Base-by-base conservation (phyloP, 2,113 vertebrate species). In the Halcyon senegalensis region DNA sequence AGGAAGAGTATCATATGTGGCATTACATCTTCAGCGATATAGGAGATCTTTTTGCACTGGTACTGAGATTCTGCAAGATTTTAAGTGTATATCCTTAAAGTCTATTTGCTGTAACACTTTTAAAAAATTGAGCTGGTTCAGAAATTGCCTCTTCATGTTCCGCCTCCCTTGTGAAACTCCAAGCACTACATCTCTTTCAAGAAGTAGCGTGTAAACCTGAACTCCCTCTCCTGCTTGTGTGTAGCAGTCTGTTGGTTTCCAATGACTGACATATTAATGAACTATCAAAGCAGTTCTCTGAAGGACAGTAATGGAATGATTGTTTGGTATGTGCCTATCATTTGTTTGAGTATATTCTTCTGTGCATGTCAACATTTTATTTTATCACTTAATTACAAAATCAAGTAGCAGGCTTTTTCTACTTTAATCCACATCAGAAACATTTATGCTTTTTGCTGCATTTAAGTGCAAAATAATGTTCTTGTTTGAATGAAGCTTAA, bases 331-430 rank as follows among this genome's bases (percentile, higher is more conserved):
- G 92, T 90, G 80, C 24, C 55, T 88, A 74, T 77, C 20, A 64
- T 80, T 86, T 89, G 27, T 67, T 83, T 91, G 56, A 94, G n/a
- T 88, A 23, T 75, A 87, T 76, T 91, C 82, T 55, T 81, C 51
- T 50, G 84, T 84, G 84, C 69, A 39, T 89, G 80, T 78, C 78
- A 96, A 90, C 15, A 69, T 75, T 88, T 91, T 64, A 74, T 83
- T 79, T 93, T 92, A 86, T 44, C 39, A 64, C 60, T 94, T 93
- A 94, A 75, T 97, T 97, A 89, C 59, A 88, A 96, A 95, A 70
- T 67, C 12, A 35, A 93, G 58, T 60, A 89, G 64, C 44, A 69
- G 33, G 9, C n/a, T 89, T 96, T 97, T 93, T 58, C 73, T 81
- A 33, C 63, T 85, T 96, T 93, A 84, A 85, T 94, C 69, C 60